Base-by-base conservation (phyloP, 2,797 vertebrate species). In the Mormyrus proboscirostris region DNA sequence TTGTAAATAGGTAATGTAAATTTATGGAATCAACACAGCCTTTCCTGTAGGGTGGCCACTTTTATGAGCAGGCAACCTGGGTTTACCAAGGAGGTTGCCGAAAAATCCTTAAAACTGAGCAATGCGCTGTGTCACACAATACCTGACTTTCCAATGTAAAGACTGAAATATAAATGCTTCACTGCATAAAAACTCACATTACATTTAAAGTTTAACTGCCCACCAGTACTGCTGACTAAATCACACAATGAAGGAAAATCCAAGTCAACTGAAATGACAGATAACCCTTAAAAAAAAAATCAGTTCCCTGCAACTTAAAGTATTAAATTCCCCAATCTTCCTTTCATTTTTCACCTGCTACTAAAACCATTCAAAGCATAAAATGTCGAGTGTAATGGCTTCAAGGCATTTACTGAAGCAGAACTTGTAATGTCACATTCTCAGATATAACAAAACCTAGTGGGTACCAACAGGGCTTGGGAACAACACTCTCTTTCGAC, bases 371-470 rank as follows among this genome's bases (percentile, higher is more conserved):
- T 79, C 38, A 82, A 47, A 82, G 8, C 19, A 9, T 16, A 82
- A 47, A 82, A 82, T 82, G 76, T 47, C 41, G 8, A 10, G 14
- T 82, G 76, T n/a, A 82, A 82, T 47, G 19, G 76, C 76, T 82
- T 82, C 76, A 82, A 82, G 76, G 76, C 41, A 82, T 41, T 79
- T n/a, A 41, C 12, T 44, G 41, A 44, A 47, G 76, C 76, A 47
- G 41, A 82, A 82, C 76, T 22, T 47, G 76, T 82, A 82, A 82
- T 47, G 41, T 82, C 76, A 10, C 76, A 82, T 82, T 82, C 69
- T 33, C 33, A 38, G 38, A 76, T 76, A 19, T 82, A 82, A 79
- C 73, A 47, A 79, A 79, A 82, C 76, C 8, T 47, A 44, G 19
- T 47, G 41, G 76, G 38, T 19, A 47, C 76, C 41, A 44, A 10